Conservation (phyloP, 2,113 vertebrate species). For the Felis catus region F.catus_Fca126_mat1.0 CM031411.1:55337501-55338000, state of each 20-base stretch:
- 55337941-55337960: not conserved
- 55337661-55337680: not conserved
- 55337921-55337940: not conserved
- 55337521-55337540: not conserved
- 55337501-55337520: not conserved
- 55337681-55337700: not conserved
- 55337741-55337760: not conserved
- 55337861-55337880: not conserved
- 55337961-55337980: not conserved
- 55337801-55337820: not conserved
- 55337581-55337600: not conserved
- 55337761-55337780: not conserved
- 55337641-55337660: not conserved
- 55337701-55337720: not conserved
- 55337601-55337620: not conserved
- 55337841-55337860: not conserved
- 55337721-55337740: not conserved
- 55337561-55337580: not conserved
- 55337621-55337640: not conserved
- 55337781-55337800: not conserved
- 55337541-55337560: not conserved
- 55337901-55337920: not conserved
- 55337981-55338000: not conserved
- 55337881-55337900: not conserved
- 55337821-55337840: not conserved